These are phyloP conservation scores for Nephrotoma appendiculata DNA, from an alignment of 2,888 invertebrate species.

Conservation along the genomic window DNA sequence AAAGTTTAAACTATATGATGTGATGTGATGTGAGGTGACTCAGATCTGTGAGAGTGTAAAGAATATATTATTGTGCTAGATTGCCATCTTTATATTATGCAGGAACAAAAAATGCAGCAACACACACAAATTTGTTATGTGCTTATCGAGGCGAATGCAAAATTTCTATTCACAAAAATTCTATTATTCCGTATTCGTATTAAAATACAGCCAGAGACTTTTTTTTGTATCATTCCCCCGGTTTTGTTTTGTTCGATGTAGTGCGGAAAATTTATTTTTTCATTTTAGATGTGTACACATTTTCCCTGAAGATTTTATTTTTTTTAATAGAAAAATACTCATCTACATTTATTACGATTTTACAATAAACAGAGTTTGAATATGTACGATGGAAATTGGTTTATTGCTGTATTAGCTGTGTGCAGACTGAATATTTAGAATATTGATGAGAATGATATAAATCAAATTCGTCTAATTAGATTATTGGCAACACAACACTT, in stretches of 20 bases:
- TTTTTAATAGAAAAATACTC: not conserved
- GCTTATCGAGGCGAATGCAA: not conserved
- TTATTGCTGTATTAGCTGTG: not conserved
- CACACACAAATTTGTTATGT: not conserved
- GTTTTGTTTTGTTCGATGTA: not conserved
- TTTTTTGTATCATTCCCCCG: not conserved
- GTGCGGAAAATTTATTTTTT: not conserved
- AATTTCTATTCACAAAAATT: not conserved
- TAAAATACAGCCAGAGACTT: not conserved
- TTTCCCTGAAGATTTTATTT: not conserved
- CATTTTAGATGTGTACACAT: not conserved
- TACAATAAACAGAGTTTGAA: not conserved
- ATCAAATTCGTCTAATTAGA: too few relatives aligned
- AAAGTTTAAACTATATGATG: not conserved
- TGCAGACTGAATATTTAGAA: not conserved
- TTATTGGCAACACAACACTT: too few relatives aligned
- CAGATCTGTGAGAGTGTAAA: not conserved
- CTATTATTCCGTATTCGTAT: not conserved
- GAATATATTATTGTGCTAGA: not conserved
- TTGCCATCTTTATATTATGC: not conserved
- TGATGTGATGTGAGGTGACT: not conserved
- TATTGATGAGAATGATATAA: not conserved
- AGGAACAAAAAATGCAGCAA: not conserved
- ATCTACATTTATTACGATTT: not conserved
- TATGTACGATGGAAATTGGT: not conserved